Conservation (phyloP, 2,797 vertebrate species). For the Lindbergichthys nudifrons region DNA sequence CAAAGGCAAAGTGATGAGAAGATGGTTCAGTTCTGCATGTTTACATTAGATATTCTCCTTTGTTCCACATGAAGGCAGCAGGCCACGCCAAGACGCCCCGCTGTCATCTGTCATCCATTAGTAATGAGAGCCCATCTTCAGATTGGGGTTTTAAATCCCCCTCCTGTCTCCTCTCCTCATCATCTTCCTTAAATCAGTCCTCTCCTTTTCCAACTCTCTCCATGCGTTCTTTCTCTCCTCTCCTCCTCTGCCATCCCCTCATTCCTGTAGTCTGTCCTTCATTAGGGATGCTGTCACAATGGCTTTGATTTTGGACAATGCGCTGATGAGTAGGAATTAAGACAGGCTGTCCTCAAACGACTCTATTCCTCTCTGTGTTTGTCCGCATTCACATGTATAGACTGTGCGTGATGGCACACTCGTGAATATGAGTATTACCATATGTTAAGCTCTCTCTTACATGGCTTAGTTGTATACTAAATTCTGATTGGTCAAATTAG, state of each 20-base stretch:
- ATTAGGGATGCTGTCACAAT: slow-evolving; percentile 49
- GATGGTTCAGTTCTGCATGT: slow-evolving; percentile 6
- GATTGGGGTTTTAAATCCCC: slow-evolving; percentile 17
- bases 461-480: too few species aligned
- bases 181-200: slow-evolving; percentile 30
- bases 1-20: slow-evolving; percentile 17
- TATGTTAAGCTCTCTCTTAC: too few species aligned
- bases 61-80: neutral
- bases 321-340: slow-evolving; percentile 31
- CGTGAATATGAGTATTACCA: too few species aligned
- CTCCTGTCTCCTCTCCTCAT: slow-evolving; percentile 34
- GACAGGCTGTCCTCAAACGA: slow-evolving; percentile 42
- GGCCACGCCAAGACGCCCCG: neutral
- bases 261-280: slow-evolving; percentile 43
- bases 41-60: slow-evolving; percentile 9
- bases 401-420: neutral
- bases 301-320: slow-evolving; percentile 31
- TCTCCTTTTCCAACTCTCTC: neutral
- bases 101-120: slow-evolving; percentile 63
- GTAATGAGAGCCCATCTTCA: slow-evolving; percentile 14
- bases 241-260: slow-evolving; percentile 12
- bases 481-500: too few species aligned
- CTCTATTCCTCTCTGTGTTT: neutral
- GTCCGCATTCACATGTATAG: too few species aligned
- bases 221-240: neutral